Evolutionary conservation across 2,797 vertebrate species (phyloP), one percentile per base, ranked within the genome.

Genomic region (Rhinella marina): DNA sequence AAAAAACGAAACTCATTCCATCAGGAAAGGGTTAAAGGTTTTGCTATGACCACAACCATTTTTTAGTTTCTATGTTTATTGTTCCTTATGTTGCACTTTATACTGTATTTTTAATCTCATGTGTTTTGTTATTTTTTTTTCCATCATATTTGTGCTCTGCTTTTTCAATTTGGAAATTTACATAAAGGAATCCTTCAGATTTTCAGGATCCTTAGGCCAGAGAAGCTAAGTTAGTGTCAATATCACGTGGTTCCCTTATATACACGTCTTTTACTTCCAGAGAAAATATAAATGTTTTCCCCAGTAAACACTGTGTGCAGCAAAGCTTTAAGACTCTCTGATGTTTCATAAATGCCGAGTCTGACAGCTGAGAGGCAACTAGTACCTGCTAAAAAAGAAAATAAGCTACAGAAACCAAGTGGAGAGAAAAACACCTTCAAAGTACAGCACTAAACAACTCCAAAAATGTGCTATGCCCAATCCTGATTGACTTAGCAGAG

Each of bases 201-300:
- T 73, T 78, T 78, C 52, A 56, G 57, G 25, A 27, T 59, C 14
- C 41, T 73, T 76, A 27, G 68, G 59, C 56, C 29, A 64, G 73
- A 77, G 72, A 7, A 83, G 29, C 23, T 59, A 59, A 59, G n/a
- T 66, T 78, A 48, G n/a, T 81, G 80, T 86, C 88, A 89, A 82
- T 83, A 86, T 68, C 62, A 86, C 83, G 84, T n/a, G 84, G 54
- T 86, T 23, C 59, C 8, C 52, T 82, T 85, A 59, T 68, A 77
- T 83, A 62, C 27, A 79, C 13, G 52, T 62, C 57, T 68, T 81
- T 86, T 16, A 27, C 76, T 83, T 86, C 84, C 80, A 86, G 84
- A 79, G 29, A 82, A 86, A 89, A 89, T 72, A 89, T 41, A 89
- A 82, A 78, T 85, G 70, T 86, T 84, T 88, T 81, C 64, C 21